Evolutionary conservation across 2,797 vertebrate genomes (phyloP), one percentile per base, ranked within the genome.

Genomic region (Macrochelys suwanniensis): DNA sequence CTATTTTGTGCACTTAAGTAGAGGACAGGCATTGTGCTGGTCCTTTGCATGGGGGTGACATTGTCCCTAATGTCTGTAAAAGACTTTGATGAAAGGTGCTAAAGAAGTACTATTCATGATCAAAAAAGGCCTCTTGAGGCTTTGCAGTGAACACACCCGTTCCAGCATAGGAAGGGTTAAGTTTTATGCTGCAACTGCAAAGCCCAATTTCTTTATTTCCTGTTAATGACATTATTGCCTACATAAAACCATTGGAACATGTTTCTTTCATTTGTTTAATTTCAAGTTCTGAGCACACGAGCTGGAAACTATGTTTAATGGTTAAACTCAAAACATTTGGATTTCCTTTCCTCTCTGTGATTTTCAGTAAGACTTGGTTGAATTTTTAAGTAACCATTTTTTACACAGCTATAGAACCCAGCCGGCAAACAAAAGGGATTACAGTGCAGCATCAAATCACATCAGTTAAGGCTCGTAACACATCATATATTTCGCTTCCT

Each of bases 221-320:
- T 98, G 98, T 98, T 98, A 98, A 98, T 98, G 98, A 97, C 98
- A 98, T 98, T 98, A 98, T 97, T 98, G 98, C 96, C 97, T 98
- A 89, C 97, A 97, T 98, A 97, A 98, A 98, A 96, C 98, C 97
- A 97, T 94, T 77, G 98, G 98, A 98, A 98, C 98, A 98, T 98
- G 98, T 98, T 98, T 98, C 98, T 98, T 98, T 98, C 98, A 98
- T 98, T 98, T 98, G 98, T 98, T 98, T 98, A 98, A 97, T 98
- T 98, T 98, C 97, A 96, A 97, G 98, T 98, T 98, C 98, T 98
- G 98, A 98, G 97, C 95, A 97, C 98, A 97, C 97, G 97, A 89
- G 87, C 97, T 98, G 98, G 98, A 98, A 98, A 98, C 98, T 98
- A 96, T 98, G 98, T 96, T 98, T 98, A 98, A 98, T 89, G 97